phyloP scores from a whole-genome alignment of 2,797 vertebrate genomes.

The Rhodeus uyekii region DNA sequence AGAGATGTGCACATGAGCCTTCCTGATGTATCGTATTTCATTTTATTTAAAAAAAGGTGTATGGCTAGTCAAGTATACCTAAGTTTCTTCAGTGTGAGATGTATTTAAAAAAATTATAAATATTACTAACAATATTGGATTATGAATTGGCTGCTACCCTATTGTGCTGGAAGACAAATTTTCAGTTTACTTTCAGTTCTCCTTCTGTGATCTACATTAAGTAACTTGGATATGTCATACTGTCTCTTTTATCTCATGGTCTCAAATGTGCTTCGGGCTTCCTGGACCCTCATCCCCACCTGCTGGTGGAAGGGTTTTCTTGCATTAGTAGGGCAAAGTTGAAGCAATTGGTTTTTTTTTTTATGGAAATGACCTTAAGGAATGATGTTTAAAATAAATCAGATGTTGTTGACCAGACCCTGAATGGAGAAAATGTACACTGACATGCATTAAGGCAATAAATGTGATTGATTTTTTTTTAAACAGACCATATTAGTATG shows the following conservation, averaged over 20 bases:
- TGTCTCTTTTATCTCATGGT: background rate
- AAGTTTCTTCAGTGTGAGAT: background rate
- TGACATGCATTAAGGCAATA: background rate
- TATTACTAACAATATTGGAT: background rate
- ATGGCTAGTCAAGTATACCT: background rate
- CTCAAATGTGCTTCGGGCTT: background rate
- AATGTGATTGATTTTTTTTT: background rate
- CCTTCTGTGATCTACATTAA: background rate
- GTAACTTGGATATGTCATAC: background rate
- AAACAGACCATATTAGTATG: background rate
- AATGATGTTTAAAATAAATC: background rate
- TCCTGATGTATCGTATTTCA: background rate
- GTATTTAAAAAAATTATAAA: background rate
- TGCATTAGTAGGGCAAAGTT: background rate
- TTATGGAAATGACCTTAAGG: too few species aligned
- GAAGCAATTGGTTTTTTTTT: too few species aligned
- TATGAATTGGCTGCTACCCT: background rate
- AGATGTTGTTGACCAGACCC: background rate
- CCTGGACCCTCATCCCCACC: background rate
- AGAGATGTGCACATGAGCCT: background rate
- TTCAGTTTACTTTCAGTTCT: background rate
- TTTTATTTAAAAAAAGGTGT: background rate
- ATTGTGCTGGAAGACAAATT: background rate
- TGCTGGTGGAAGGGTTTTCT: background rate
- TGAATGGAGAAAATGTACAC: background rate